These are phyloP conservation scores for Perdita meconis DNA, from an alignment of 2,888 invertebrate species.

Conservation along the genomic window DNA sequence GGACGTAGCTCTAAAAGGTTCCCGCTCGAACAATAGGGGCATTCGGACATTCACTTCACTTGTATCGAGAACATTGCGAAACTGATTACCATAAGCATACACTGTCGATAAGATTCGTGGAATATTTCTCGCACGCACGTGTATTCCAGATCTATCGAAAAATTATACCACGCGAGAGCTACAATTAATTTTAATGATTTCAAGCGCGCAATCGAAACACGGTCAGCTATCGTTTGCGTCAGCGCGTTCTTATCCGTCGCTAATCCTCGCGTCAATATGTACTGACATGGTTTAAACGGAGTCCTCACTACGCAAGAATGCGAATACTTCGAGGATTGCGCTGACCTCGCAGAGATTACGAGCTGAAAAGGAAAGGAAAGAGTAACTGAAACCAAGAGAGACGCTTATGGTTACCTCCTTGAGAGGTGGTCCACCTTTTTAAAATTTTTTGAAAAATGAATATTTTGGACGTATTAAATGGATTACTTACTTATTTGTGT, in stretches of 20 bases:
- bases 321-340: not conserved
- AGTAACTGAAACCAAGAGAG: no score
- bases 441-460: no score
- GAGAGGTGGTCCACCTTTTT: no score
- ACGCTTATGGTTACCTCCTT: no score
- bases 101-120: not conserved
- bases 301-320: not conserved
- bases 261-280: conserved; percentile 35
- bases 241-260: conserved; percentile 20
- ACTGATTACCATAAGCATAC: conserved; percentile 15
- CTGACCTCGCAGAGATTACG: no score
- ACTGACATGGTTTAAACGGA: conserved; percentile 8
- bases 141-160: not conserved
- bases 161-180: not conserved
- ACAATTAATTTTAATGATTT: conserved; percentile 20
- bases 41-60: not conserved
- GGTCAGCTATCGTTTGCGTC: conserved; percentile 40
- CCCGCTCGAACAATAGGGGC: not conserved
- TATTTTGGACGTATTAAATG: no score
- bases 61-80: not conserved
- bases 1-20: not conserved
- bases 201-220: conserved; percentile 5
- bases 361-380: no score
- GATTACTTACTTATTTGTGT: no score
- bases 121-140: not conserved